phyloP scores from a whole-genome alignment of 2,113 vertebrate species.

The Saccopteryx bilineata region DNA sequence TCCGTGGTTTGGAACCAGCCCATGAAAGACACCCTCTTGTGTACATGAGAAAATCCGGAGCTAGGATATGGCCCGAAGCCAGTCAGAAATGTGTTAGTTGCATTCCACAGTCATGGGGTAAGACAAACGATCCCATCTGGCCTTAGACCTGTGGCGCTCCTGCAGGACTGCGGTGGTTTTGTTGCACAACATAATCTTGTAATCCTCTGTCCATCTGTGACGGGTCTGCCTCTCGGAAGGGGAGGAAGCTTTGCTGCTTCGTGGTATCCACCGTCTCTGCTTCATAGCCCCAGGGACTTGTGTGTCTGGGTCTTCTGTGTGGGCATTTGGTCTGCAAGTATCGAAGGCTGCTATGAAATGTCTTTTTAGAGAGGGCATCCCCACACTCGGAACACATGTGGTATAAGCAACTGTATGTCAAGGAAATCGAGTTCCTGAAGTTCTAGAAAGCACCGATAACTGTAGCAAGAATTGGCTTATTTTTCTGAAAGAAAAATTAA shows the following conservation, averaged over 20 bases:
- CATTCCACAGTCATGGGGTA: slow-evolving; percentile 80
- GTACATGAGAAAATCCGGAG: slow-evolving; percentile 33
- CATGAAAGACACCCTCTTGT: neutral
- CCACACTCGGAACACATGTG: neutral
- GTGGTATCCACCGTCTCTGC: neutral
- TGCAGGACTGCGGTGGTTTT: slow-evolving; percentile 38
- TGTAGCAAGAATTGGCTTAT: neutral
- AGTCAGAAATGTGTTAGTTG: slow-evolving; percentile 67
- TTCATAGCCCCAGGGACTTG: neutral
- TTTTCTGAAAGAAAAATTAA: slow-evolving; percentile 22
- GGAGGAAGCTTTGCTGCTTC: neutral
- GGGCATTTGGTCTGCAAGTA: neutral
- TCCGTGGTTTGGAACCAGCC: slow-evolving; percentile 48
- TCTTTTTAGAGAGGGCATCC: neutral
- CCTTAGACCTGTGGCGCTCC: slow-evolving; percentile 66
- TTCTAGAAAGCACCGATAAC: neutral
- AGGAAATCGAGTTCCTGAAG: neutral
- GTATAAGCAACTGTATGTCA: neutral
- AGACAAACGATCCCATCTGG: slow-evolving; percentile 79
- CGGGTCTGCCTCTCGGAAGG: slow-evolving; percentile 37
- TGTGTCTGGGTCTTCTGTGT: slow-evolving; percentile 16
- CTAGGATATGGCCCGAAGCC: slow-evolving; percentile 71
- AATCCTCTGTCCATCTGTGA: slow-evolving; percentile 75
- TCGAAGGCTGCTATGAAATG: neutral
- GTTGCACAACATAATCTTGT: slow-evolving; percentile 58